A percentile compares a stretch with the other conserved stretches of the same genome.
Evolutionary conservation across 2,797 vertebrate genomes (phyloP).

Genomic region (Cossypha niveicapilla): DNA sequence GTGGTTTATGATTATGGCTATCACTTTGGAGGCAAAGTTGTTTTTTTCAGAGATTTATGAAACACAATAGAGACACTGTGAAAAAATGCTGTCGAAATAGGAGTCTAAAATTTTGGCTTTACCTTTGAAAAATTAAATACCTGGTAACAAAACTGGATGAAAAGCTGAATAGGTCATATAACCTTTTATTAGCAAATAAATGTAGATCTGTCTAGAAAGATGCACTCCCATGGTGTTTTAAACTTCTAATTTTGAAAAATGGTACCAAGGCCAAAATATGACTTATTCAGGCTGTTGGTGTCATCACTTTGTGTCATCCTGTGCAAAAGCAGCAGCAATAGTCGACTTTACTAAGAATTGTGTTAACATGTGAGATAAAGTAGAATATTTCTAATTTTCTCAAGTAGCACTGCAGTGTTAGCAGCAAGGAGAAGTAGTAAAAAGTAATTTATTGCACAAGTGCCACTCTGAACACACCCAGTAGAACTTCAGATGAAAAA

Average conservation of each 20-base stretch:
- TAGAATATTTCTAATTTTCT: neutral
- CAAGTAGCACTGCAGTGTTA: neutral
- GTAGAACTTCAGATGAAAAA: neutral
- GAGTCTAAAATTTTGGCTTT: neutral
- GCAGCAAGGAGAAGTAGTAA: neutral
- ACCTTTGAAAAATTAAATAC: neutral
- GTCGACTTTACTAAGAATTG: neutral
- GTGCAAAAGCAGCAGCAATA: neutral
- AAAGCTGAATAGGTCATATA: neutral
- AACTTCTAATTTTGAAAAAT: neutral
- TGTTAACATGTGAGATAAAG: neutral
- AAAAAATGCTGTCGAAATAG: neutral
- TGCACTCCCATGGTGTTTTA: neutral
- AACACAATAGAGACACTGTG: fast-evolving
- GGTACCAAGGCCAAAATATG: neutral
- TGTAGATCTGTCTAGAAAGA: neutral
- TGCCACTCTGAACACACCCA: neutral
- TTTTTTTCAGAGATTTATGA: neutral
- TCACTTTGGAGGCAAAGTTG: neutral
- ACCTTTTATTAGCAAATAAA: neutral
- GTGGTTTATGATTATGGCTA: neutral
- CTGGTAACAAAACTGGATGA: neutral
- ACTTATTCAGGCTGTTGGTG: neutral
- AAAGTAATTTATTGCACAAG: neutral
- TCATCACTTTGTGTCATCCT: neutral